phyloP scores from a whole-genome alignment of 2,888 invertebrate genomes.

The Diarsia rubi region DNA sequence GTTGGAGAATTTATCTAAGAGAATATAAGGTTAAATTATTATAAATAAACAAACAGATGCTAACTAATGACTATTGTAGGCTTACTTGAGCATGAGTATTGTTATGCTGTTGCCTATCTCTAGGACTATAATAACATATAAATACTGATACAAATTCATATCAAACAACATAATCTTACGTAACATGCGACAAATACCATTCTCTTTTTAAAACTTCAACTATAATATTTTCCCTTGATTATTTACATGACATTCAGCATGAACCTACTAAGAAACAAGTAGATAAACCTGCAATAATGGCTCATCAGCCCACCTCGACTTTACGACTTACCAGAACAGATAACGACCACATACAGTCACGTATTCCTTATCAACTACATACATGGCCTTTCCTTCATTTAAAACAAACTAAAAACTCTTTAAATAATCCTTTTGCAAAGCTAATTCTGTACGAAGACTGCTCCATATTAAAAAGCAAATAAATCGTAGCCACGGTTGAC shows the following conservation, averaged over 20 bases:
- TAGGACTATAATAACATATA: not conserved
- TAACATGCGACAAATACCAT: not conserved
- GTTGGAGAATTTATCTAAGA: not conserved
- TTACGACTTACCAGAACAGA: conserved; percentile 52
- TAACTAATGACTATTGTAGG: not conserved
- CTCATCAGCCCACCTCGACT: conserved; percentile 33
- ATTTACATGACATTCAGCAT: conserved; percentile 14
- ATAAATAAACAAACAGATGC: conserved; percentile 5
- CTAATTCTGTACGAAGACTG: conserved; percentile 54
- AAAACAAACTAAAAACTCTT: conserved; percentile 54
- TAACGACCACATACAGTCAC: conserved; percentile 26
- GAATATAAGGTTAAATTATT: not conserved
- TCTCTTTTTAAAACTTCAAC: not conserved
- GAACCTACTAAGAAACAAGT: not conserved
- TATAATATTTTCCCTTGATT: not conserved
- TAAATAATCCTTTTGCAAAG: conserved; percentile 46
- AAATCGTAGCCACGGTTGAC: conserved; percentile 61
- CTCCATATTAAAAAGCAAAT: conserved; percentile 62
- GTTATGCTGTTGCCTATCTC: not conserved
- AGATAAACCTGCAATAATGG: conserved; percentile 28
- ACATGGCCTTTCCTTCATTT: conserved; percentile 41
- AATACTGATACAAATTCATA: not conserved
- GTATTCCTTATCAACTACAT: conserved; percentile 37
- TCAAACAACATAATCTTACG: not conserved
- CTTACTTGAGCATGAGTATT: not conserved